Conservation (phyloP, 2,113 vertebrate genomes). For the Pygoscelis adeliae region DNA sequence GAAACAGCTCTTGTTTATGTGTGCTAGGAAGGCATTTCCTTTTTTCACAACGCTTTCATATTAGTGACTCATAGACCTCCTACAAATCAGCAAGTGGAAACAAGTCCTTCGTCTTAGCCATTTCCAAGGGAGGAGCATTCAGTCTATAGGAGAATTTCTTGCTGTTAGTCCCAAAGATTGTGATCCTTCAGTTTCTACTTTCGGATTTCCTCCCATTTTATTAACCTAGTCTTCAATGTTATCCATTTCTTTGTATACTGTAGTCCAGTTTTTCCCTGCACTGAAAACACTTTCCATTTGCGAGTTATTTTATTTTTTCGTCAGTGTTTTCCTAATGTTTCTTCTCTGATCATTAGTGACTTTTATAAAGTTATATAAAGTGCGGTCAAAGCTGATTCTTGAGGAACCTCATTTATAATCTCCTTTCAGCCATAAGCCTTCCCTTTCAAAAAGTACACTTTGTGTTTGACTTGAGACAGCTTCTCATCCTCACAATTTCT, state of each 20-base stretch:
- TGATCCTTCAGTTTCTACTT: background rate
- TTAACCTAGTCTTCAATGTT: background rate
- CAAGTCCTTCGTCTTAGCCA: background rate
- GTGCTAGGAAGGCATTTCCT: background rate
- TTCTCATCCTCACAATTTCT: constrained; percentile 3
- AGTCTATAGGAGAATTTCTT: background rate
- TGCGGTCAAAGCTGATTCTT: background rate
- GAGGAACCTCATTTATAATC: background rate
- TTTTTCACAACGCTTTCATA: background rate
- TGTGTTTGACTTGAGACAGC: background rate
- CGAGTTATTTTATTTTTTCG: background rate
- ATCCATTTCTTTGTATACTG: background rate
- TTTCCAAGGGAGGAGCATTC: background rate
- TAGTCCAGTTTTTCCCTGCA: background rate
- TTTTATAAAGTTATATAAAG: background rate
- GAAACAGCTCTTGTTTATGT: background rate
- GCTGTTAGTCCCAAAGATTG: background rate
- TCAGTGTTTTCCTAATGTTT: background rate
- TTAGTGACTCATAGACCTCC: background rate
- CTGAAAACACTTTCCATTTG: background rate
- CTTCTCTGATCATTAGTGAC: background rate
- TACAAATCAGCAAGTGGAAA: background rate
- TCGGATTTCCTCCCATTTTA: background rate
- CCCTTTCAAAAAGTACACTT: background rate
- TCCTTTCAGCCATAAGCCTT: background rate